A percentile compares a stretch with the other conserved stretches of the same genome.
Conservation (phyloP, 2,113 vertebrate genomes). For the Caloenas nicobarica region DNA sequence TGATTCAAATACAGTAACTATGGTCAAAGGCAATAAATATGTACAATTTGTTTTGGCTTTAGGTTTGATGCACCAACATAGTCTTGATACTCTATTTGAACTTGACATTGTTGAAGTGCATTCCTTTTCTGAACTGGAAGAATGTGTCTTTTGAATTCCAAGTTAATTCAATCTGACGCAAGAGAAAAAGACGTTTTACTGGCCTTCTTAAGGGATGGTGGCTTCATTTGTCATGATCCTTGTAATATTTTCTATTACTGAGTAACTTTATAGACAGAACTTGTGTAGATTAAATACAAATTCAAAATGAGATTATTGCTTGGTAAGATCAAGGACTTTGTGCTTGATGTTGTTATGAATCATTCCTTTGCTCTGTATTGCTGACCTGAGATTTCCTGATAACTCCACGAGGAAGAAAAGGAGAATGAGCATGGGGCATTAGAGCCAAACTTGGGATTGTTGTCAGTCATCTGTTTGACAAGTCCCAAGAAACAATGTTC, state of each 20-base stretch:
- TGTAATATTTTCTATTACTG: neutral
- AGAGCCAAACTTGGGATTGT: conserved; percentile 26
- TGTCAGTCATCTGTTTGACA: neutral
- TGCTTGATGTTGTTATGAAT: neutral
- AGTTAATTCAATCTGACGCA: neutral
- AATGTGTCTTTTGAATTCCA: neutral
- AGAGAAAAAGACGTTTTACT: neutral
- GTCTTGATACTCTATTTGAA: neutral
- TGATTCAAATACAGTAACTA: neutral
- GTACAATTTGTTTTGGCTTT: neutral
- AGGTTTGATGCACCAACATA: neutral
- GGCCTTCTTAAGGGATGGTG: neutral
- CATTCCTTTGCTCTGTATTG: neutral
- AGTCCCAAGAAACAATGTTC: conserved; percentile 25
- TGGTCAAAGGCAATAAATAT: neutral
- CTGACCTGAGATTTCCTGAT: neutral
- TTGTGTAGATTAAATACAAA: neutral
- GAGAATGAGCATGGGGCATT: neutral
- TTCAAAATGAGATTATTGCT: neutral
- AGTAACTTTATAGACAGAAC: neutral
- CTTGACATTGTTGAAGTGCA: neutral
- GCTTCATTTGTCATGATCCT: neutral
- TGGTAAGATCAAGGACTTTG: neutral
- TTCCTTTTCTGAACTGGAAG: neutral
- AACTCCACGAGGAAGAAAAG: neutral